A percentile compares a stretch with the other conserved stretches of the same genome.
These are phyloP conservation scores for Deroplatys truncata DNA, from an alignment of 2,888 invertebrate genomes.

Conservation along the genomic window DNA sequence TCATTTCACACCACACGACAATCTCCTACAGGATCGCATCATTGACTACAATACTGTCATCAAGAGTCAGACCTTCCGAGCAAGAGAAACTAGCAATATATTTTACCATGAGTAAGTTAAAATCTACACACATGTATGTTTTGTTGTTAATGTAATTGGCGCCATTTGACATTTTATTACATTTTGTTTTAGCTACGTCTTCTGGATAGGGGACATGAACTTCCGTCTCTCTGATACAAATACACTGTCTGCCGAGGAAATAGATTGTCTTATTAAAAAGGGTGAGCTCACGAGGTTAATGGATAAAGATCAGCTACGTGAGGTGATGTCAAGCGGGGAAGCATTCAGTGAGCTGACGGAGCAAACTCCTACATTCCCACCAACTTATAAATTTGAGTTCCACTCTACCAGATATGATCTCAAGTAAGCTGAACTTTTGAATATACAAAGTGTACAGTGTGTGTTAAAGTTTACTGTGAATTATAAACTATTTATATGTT, in stretches of 20 bases:
- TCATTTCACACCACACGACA: conserved; percentile 87
- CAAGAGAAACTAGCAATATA: conserved; percentile 72
- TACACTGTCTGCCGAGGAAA: conserved; percentile 59
- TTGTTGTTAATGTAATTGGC: too few species aligned
- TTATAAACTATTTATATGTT: neutral
- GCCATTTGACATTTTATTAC: neutral
- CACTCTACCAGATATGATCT: conserved; percentile 72
- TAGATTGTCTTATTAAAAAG: conserved; percentile 60
- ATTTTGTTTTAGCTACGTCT: conserved; percentile 65
- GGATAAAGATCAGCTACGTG: conserved; percentile 69
- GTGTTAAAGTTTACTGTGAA: neutral
- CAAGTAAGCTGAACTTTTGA: conserved; percentile 54
- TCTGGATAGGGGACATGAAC: conserved; percentile 90
- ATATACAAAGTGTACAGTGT: too few species aligned
- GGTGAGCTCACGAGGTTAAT: conserved; percentile 63
- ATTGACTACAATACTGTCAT: conserved; percentile 85
- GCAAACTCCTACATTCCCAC: conserved; percentile 70
- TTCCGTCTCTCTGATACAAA: conserved; percentile 70
- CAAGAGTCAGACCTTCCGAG: conserved; percentile 72
- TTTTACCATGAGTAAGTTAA: conserved; percentile 82
- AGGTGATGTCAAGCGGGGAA: conserved; percentile 65
- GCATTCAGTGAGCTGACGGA: conserved; percentile 83
- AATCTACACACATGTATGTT: neutral
- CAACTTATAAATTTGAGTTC: conserved; percentile 81
- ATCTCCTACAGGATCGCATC: conserved; percentile 76